Evolutionary conservation across 1,140 invertebrate genomes (phyloP).

Genomic region (Diachasma alloeum): DNA sequence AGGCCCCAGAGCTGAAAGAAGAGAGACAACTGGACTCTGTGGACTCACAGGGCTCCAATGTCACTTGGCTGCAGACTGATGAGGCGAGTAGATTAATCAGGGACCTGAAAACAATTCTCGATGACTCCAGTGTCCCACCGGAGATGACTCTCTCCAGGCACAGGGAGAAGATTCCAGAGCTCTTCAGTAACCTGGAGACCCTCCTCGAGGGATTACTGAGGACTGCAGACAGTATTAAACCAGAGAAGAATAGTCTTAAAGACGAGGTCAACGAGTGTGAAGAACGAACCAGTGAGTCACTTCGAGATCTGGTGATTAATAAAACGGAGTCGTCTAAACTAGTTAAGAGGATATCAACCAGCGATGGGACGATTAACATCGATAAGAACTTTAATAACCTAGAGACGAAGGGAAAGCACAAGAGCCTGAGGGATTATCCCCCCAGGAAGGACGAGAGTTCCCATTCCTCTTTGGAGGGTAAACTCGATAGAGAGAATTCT

Average conservation of each 20-base stretch:
- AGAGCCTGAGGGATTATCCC: constrained; percentile 56
- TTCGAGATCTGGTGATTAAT: constrained; percentile 46
- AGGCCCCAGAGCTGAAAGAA: constrained; percentile 15
- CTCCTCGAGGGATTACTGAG: constrained; percentile 21
- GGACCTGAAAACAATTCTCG: constrained; percentile 6
- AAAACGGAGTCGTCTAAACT: constrained; percentile 44
- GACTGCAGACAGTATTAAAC: constrained; percentile 36
- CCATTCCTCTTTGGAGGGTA: neutral
- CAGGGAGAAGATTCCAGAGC: constrained; percentile 11
- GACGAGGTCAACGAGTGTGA: constrained; percentile 46
- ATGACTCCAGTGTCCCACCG: constrained; percentile 15
- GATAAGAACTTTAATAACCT: constrained; percentile 39
- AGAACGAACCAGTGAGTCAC: constrained; percentile 45
- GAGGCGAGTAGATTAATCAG: neutral
- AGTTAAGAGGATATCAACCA: constrained; percentile 28
- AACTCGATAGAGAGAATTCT: constrained; percentile 33
- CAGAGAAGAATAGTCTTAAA: constrained; percentile 37
- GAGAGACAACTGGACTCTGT: neutral
- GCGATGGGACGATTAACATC: constrained; percentile 40
- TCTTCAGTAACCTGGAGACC: constrained; percentile 7
- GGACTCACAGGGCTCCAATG: neutral
- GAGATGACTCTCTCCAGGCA: neutral
- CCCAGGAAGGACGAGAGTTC: constrained; percentile 48
- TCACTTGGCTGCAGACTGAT: neutral
- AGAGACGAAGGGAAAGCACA: constrained; percentile 47